Evolutionary conservation across 2,888 invertebrate species (phyloP).

Genomic region (Spodoptera exigua): DNA sequence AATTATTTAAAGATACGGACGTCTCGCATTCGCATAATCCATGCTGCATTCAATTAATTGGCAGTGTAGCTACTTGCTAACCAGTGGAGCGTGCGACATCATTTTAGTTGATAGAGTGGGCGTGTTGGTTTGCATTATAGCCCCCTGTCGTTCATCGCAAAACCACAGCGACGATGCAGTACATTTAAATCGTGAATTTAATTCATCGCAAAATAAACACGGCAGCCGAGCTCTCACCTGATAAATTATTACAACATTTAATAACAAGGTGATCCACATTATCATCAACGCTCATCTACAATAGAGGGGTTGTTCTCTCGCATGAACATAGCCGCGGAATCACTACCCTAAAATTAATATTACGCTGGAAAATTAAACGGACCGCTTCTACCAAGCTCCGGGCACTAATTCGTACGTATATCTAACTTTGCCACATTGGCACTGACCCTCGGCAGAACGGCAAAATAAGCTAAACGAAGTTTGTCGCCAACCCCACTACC

Average conservation of each 20-base stretch:
- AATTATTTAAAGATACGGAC: slow-evolving; percentile 55
- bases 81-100: slow-evolving; percentile 54
- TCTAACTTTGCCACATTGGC: slow-evolving; percentile 73
- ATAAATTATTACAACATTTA: slow-evolving; percentile 61
- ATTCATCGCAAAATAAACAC: slow-evolving; percentile 33
- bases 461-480: slow-evolving; percentile 64
- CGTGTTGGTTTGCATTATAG: slow-evolving; percentile 35
- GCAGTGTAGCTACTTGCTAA: slow-evolving; percentile 48
- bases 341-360: slow-evolving; percentile 81
- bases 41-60: slow-evolving; percentile 48
- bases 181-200: slow-evolving; percentile 36
- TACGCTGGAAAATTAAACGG: slow-evolving; percentile 79
- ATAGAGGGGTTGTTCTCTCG: slow-evolving; percentile 67
- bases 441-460: slow-evolving; percentile 66
- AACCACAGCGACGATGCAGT: slow-evolving; percentile 34
- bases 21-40: slow-evolving; percentile 36
- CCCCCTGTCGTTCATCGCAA: slow-evolving; percentile 29
- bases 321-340: slow-evolving; percentile 71
- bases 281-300: slow-evolving; percentile 71
- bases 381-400: slow-evolving; percentile 59
- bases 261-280: slow-evolving; percentile 73
- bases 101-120: slow-evolving; percentile 57
- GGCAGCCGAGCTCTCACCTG: slow-evolving; percentile 40
- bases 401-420: slow-evolving; percentile 71
- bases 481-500: slow-evolving; percentile 43